Conservation (phyloP, 2,113 vertebrate species). For the Crypturellus undulatus region DNA sequence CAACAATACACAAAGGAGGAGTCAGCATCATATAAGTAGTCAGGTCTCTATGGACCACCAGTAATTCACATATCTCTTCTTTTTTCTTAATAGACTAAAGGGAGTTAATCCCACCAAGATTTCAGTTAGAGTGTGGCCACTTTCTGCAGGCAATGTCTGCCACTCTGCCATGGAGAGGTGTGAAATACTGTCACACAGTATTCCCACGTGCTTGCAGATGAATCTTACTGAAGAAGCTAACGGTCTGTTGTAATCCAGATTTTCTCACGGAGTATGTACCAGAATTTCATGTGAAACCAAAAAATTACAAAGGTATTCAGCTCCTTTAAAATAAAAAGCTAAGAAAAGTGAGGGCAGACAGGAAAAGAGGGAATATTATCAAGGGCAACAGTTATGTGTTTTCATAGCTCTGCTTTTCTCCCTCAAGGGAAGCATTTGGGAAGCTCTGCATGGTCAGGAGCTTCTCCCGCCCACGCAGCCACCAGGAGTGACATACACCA, state of each 20-base stretch:
- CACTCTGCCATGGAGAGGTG: background rate
- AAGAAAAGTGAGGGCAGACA: background rate
- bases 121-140: background rate
- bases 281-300: background rate
- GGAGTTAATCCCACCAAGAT: background rate
- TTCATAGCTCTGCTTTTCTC: background rate
- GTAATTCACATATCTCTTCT: background rate
- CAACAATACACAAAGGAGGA: background rate
- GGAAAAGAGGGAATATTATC: background rate
- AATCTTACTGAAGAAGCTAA: background rate
- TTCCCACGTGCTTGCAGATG: background rate
- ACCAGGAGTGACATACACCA: background rate
- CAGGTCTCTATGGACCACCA: background rate
- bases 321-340: background rate
- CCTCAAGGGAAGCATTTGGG: background rate
- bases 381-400: background rate
- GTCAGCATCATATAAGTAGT: background rate
- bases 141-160: background rate
- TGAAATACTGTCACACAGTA: background rate
- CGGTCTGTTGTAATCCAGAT: background rate
- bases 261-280: background rate
- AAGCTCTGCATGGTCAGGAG: background rate
- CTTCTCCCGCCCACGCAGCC: fast-evolving
- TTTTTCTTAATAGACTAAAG: background rate
- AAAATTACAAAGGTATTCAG: background rate